Evolutionary conservation across 2,888 invertebrate species (phyloP).

Genomic region (Hypselothyrea guttata): DNA sequence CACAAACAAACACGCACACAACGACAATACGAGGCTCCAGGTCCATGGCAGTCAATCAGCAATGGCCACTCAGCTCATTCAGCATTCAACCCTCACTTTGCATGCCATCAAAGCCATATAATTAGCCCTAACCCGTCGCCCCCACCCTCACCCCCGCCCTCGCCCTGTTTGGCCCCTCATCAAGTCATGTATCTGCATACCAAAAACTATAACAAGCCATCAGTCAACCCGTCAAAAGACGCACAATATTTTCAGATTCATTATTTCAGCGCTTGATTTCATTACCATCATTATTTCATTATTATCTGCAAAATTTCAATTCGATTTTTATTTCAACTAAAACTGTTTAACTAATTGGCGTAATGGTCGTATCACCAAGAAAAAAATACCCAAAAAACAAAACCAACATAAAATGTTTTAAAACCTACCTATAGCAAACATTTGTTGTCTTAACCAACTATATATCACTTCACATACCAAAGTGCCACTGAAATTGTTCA

Average conservation of each 20-base stretch:
- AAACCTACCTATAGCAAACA: constrained; percentile 22
- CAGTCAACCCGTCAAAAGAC: constrained; percentile 32
- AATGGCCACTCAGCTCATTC: constrained; percentile 35
- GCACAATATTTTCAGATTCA: constrained; percentile 62
- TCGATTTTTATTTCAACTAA: constrained; percentile 12
- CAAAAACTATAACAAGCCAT: constrained; percentile 24
- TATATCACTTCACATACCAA: constrained; percentile 41
- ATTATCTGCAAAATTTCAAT: no score
- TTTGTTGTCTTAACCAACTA: constrained; percentile 26
- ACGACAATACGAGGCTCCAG: constrained; percentile 14
- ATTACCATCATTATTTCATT: background rate
- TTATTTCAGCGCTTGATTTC: constrained; percentile 4
- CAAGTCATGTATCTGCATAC: constrained; percentile 37
- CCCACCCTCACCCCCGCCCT: constrained; percentile 6
- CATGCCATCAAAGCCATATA: constrained; percentile 61
- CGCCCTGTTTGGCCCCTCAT: constrained; percentile 3
- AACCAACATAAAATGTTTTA: constrained; percentile 7
- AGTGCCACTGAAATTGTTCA: constrained; percentile 35
- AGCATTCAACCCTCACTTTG: constrained; percentile 58
- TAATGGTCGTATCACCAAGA: constrained; percentile 75
- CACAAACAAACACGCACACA: constrained; percentile 15
- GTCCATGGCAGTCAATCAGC: constrained; percentile 14
- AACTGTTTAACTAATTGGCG: constrained; percentile 78
- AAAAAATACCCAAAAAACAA: constrained; percentile 17
- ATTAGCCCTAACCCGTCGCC: constrained; percentile 41